phyloP scores from a whole-genome alignment of 2,888 invertebrate species.

The Strigamia transsilvanica region DNA sequence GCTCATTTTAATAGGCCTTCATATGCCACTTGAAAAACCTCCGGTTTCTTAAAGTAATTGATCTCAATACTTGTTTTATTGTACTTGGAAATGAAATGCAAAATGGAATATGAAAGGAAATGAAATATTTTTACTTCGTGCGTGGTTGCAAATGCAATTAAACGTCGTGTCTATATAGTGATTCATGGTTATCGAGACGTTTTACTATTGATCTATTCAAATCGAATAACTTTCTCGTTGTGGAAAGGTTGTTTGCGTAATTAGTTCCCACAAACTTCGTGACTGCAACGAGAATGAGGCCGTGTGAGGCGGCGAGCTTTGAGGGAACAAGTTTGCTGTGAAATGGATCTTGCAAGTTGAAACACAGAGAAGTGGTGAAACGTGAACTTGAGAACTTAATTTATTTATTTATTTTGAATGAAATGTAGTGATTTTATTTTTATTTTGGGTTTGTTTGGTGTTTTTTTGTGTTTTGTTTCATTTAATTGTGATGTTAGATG shows the following conservation, averaged over 20 bases:
- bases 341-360: not conserved
- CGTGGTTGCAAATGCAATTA: not conserved
- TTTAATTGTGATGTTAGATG: not conserved
- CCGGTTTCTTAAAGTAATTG: not conserved
- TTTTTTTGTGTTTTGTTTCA: not conserved
- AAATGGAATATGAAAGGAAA: no score
- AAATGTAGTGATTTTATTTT: not conserved
- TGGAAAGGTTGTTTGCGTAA: not conserved
- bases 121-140: not conserved
- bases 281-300: conserved; percentile 2
- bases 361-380: not conserved
- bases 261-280: conserved; percentile 2
- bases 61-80: not conserved
- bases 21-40: not conserved
- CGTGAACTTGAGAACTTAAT: not conserved
- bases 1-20: not conserved
- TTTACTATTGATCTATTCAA: not conserved
- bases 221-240: not conserved
- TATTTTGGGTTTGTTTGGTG: no score
- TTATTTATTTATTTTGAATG: not conserved
- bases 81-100: not conserved
- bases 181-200: not conserved
- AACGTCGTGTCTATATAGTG: not conserved
- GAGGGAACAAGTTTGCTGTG: not conserved
- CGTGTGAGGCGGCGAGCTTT: not conserved